A percentile compares a stretch with the other conserved stretches of the same genome.
Evolutionary conservation across 2,113 vertebrate species (phyloP).

Genomic region (Mastomys natalensis): DNA sequence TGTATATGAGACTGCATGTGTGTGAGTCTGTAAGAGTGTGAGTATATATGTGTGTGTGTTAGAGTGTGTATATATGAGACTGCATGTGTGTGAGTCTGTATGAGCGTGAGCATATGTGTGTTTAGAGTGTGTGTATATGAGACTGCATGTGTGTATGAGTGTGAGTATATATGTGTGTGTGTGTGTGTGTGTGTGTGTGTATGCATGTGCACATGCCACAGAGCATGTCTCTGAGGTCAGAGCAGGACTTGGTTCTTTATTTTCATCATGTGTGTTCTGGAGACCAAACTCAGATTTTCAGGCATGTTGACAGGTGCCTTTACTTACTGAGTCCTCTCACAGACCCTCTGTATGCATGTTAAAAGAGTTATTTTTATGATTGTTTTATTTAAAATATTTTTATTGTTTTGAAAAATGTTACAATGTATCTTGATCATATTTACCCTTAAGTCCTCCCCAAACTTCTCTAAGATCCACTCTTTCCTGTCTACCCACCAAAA

Average conservation of each 20-base stretch:
- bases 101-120: not conserved
- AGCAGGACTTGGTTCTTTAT: not conserved
- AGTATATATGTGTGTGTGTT: not conserved
- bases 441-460: not conserved
- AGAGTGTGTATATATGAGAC: not conserved
- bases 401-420: not conserved
- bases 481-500: not conserved
- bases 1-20: not conserved
- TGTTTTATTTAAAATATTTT: not conserved
- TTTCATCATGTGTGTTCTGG: not conserved
- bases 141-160: too few relatives aligned
- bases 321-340: not conserved
- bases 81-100: too few relatives aligned
- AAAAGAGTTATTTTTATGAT: not conserved
- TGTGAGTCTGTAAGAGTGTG: not conserved
- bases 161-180: not conserved
- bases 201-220: not conserved
- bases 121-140: not conserved
- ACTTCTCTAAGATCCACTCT: not conserved
- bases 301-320: not conserved
- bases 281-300: not conserved
- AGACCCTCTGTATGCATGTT: not conserved
- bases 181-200: rapidly evolving
- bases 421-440: not conserved
- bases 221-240: not conserved